A percentile compares a stretch with the other conserved stretches of the same genome.
phyloP scores from a whole-genome alignment of 2,113 vertebrate genomes.

The Ammodytes dubius region DNA sequence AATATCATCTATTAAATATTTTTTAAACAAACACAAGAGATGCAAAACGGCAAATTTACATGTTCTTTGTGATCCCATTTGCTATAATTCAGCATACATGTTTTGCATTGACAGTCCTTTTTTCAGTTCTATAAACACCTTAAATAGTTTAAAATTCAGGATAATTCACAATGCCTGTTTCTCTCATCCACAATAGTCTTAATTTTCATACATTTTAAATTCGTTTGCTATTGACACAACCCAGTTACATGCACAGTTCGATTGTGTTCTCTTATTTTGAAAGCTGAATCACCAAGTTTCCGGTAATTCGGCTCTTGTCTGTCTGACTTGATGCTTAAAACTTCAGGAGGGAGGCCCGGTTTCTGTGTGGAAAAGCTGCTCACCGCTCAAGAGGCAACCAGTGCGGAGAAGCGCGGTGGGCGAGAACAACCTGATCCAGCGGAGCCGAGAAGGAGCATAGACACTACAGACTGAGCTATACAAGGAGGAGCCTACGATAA shows the following conservation, averaged over 20 bases:
- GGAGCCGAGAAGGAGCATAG: neutral
- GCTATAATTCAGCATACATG: too few relatives aligned
- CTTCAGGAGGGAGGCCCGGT: conserved; percentile 53
- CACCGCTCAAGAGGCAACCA: conserved; percentile 45
- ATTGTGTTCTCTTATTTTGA: conserved; percentile 30
- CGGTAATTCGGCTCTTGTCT: accelerated
- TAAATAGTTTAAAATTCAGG: neutral
- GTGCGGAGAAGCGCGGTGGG: conserved; percentile 54
- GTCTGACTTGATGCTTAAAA: conserved; percentile 36
- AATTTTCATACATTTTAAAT: neutral
- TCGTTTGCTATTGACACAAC: neutral
- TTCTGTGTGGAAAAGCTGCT: conserved; percentile 65
- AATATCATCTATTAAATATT: too few relatives aligned
- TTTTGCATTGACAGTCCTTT: neutral
- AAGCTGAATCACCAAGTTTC: neutral
- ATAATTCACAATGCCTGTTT: neutral
- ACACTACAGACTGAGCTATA: neutral
- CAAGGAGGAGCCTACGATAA: neutral
- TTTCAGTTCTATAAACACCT: neutral
- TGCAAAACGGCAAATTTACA: neutral
- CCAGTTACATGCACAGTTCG: neutral
- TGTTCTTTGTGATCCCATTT: neutral
- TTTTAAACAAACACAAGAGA: too few relatives aligned
- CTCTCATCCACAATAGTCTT: neutral
- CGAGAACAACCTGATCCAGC: conserved; percentile 54